Conservation (phyloP, 2,888 invertebrate species). For the Caenorhabditis doughertyi region DNA sequence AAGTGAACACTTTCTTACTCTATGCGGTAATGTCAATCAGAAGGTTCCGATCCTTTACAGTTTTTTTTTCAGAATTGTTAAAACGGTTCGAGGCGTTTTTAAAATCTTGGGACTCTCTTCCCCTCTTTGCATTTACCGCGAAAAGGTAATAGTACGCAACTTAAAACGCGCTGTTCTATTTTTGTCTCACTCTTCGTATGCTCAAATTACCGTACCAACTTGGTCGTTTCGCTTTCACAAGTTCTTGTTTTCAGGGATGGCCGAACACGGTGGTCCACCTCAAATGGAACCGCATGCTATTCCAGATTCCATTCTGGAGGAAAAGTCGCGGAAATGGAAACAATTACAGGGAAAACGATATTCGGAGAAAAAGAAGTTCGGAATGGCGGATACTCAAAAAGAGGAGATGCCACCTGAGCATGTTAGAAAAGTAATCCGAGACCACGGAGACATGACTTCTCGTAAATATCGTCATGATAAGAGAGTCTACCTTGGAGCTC, state of each 20-base stretch:
- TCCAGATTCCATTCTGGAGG: constrained; percentile 63
- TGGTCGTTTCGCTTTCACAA: no score
- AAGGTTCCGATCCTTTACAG: neutral
- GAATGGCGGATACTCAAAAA: constrained; percentile 98
- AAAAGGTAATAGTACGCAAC: neutral
- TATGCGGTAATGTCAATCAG: neutral
- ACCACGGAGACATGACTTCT: constrained; percentile 99
- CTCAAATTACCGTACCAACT: no score
- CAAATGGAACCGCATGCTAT: constrained; percentile 34
- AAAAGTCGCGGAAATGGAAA: constrained; percentile 90
- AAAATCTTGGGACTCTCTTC: neutral
- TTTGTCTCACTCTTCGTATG: no score
- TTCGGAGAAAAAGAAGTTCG: constrained; percentile 97
- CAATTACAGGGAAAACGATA: constrained; percentile 98
- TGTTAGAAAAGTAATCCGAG: constrained; percentile 97
- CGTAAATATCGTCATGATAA: constrained; percentile 99
- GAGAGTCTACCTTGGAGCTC: constrained; percentile 95
- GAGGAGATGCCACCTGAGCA: constrained; percentile 99
- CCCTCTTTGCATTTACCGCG: neutral
- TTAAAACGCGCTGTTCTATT: no score
- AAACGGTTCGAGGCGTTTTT: neutral
- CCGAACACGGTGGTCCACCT: constrained; percentile 53
- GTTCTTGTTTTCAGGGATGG: constrained; percentile 66
- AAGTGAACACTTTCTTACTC: neutral
- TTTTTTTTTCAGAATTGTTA: neutral